phyloP scores from a whole-genome alignment of 1,140 invertebrate genomes.

The Aphis craccivora region DNA sequence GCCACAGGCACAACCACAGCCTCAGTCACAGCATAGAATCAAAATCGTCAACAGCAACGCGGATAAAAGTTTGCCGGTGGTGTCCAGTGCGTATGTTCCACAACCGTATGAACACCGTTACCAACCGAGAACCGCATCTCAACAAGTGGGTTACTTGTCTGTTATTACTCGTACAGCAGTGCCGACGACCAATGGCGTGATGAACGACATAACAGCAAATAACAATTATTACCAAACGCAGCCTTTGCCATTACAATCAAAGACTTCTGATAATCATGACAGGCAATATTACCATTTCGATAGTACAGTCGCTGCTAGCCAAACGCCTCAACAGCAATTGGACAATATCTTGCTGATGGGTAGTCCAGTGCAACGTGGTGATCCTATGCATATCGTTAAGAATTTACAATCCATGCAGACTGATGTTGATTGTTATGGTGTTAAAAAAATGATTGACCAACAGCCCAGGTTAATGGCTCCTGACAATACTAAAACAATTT shows the following conservation, averaged over 20 bases:
- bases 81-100: neutral
- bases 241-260: constrained; percentile 27
- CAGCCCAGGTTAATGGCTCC: neutral
- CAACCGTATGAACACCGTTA: constrained; percentile 42
- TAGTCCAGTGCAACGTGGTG: constrained; percentile 65
- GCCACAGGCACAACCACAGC: neutral
- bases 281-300: constrained; percentile 66
- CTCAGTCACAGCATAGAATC: neutral
- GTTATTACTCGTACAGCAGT: constrained; percentile 56
- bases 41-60: neutral
- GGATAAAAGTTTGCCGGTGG: neutral
- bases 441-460: constrained; percentile 47
- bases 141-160: constrained; percentile 55
- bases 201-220: neutral
- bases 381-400: constrained; percentile 78
- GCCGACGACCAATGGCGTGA: neutral
- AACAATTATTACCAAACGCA: constrained; percentile 49
- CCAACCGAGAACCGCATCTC: constrained; percentile 26
- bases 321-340: constrained; percentile 73
- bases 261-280: constrained; percentile 49
- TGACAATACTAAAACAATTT: neutral
- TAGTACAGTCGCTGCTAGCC: constrained; percentile 63
- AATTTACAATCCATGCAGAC: constrained; percentile 68
- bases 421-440: constrained; percentile 43
- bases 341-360: constrained; percentile 65